Base-by-base conservation (phyloP, 2,113 vertebrate genomes). In the Dasypus novemcinctus region DNA sequence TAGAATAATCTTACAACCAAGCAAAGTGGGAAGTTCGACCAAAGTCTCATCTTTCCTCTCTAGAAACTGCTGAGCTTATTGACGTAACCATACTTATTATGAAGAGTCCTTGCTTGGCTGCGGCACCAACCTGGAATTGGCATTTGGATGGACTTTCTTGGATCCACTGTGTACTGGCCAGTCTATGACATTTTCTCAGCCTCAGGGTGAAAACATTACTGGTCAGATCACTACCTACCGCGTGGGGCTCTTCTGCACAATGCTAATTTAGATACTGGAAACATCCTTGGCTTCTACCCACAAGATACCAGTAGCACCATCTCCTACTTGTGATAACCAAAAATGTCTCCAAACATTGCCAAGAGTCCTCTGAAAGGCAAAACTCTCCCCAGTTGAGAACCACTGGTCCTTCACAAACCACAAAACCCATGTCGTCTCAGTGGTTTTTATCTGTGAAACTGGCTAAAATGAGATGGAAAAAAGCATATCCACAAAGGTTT, bases 91-190 rank as follows among this genome's bases (percentile, higher is more conserved):
- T 18, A 18, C 54, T 57, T 57, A 57, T 20, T 57, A 57, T 20
- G 54, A 57, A 57, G n/a, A 27, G n/a, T 1, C 5, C 36, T 0
- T 6, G 1, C 0, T 3, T 59, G 54, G 64, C 59, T 10, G 0
- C n/a, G 49, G 33, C 54, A 46, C 29, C 64, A 76, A 15, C 0
- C 1, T 1, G 59, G 15, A 27, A 33, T 0, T 29, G 38, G 79
- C 54, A 57, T 57, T 57, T 57, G 54, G 54, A 57, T 57, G 54
- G 36, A 29, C 38, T 4, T 52, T 54, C 41, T 52, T 31, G 2
- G 31, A 36, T 7, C 3, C 5, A 20, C 7, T 12, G 7, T 1
- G 46, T 12, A 25, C 4, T 33, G 1, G 1, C 14, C 0, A 18
- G 41, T 21, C 10, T 2, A n/a, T 13, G 3, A n/a, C 33, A 54